Evolutionary conservation across 1,140 invertebrate species (phyloP).

Genomic region (Lutraria rhynchaena): DNA sequence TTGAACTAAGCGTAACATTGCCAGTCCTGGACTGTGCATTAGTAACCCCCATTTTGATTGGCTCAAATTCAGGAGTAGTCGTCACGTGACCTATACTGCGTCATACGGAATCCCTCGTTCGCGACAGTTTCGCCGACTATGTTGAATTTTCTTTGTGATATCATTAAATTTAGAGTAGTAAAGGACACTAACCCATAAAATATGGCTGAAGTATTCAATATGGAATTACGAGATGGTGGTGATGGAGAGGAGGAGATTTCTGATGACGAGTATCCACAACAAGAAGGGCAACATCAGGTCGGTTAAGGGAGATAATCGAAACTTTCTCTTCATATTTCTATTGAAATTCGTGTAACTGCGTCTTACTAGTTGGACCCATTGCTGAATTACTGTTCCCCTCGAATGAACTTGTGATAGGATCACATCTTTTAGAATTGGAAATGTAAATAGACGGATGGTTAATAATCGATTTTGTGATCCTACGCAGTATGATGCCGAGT

Average conservation of each 20-base stretch:
- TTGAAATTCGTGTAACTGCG: neutral
- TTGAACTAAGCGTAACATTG: neutral
- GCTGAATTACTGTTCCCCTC: no score
- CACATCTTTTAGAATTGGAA: no score
- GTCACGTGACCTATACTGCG: constrained; percentile 50
- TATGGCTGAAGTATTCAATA: constrained; percentile 89
- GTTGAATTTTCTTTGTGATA: constrained; percentile 12
- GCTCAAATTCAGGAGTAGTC: constrained; percentile 24
- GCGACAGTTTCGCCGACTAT: constrained; percentile 50
- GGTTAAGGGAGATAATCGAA: constrained; percentile 8
- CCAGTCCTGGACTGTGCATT: neutral
- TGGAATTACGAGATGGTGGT: constrained; percentile 92
- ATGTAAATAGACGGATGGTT: no score
- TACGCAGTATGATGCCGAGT: no score
- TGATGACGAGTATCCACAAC: constrained; percentile 83
- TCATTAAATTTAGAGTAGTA: constrained; percentile 13
- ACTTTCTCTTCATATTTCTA: neutral
- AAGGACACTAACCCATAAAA: constrained; percentile 47
- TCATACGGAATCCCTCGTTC: constrained; percentile 66
- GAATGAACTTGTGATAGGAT: no score
- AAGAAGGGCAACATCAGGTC: constrained; percentile 64
- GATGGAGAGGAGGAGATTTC: constrained; percentile 86
- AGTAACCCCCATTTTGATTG: constrained; percentile 2
- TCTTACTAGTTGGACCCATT: neutral
- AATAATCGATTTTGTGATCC: no score